These are phyloP conservation scores for Erpetoichthys calabaricus DNA, from an alignment of 2,797 vertebrate genomes.

Conservation along the genomic window DNA sequence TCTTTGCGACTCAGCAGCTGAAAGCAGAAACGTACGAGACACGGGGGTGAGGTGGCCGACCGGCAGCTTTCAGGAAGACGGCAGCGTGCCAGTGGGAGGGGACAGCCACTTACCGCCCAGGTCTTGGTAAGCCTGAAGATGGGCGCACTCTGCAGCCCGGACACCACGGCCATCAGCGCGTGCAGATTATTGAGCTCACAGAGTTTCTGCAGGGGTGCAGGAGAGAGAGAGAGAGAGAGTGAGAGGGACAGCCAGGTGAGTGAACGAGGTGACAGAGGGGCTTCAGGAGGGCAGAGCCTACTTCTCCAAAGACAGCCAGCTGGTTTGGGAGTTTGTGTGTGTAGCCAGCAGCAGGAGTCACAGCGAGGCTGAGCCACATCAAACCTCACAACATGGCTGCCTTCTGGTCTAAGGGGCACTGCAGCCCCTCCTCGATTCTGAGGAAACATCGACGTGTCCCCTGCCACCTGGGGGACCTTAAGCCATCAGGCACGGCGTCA, in stretches of 20 bases:
- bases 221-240: background rate
- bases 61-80: background rate
- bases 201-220: conserved; percentile 63
- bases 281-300: too few relatives aligned
- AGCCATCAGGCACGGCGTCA: too few relatives aligned
- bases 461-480: too few relatives aligned
- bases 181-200: conserved; percentile 96
- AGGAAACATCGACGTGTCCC: too few relatives aligned
- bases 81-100: background rate
- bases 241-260: background rate
- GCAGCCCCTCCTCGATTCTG: too few relatives aligned
- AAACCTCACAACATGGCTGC: too few relatives aligned
- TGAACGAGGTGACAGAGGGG: too few relatives aligned
- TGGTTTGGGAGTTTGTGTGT: too few relatives aligned
- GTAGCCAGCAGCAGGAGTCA: too few relatives aligned
- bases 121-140: conserved; percentile 95
- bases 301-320: too few relatives aligned
- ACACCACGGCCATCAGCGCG: conserved; percentile 94
- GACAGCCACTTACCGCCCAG: conserved; percentile 77
- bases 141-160: conserved; percentile 85
- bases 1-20: conserved; percentile 93
- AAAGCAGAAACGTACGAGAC: conserved; percentile 11
- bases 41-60: background rate
- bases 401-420: too few relatives aligned
- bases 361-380: too few relatives aligned